phyloP scores from a whole-genome alignment of 1,140 invertebrate genomes.

The Gyrodactylus salaris region DNA sequence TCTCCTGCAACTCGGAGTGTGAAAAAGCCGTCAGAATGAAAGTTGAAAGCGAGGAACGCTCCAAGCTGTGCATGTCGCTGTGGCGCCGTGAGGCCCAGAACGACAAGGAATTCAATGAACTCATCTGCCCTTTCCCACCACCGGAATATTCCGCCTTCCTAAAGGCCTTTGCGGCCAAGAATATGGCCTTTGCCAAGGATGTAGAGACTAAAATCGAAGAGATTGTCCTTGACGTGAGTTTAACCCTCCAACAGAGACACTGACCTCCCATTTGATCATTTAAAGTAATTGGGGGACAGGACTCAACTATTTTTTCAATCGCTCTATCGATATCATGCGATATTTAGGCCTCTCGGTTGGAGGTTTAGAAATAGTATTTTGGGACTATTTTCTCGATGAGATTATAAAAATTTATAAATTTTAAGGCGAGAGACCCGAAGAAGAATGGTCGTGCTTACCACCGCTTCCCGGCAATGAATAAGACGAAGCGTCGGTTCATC shows the following conservation, averaged over 20 bases:
- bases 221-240: not conserved
- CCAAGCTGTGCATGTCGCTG: not conserved
- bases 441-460: not conserved
- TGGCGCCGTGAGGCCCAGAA: not conserved
- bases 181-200: not conserved
- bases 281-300: too few relatives aligned
- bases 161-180: not conserved
- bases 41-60: not conserved
- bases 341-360: too few relatives aligned
- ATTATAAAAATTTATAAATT: too few relatives aligned
- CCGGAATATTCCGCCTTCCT: not conserved
- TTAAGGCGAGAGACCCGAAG: not conserved
- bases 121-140: not conserved
- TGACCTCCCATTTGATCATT: too few relatives aligned
- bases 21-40: not conserved
- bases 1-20: not conserved
- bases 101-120: not conserved
- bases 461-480: slow-evolving; percentile 1
- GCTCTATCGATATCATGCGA: too few relatives aligned
- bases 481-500: not conserved
- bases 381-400: too few relatives aligned
- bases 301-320: too few relatives aligned
- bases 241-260: too few relatives aligned
- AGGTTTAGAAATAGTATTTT: too few relatives aligned
- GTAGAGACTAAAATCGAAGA: not conserved